A percentile compares a stretch with the other conserved stretches of the same genome.
Conservation (phyloP, 2,888 invertebrate genomes). For the Dromius quadrimaculatus region DNA sequence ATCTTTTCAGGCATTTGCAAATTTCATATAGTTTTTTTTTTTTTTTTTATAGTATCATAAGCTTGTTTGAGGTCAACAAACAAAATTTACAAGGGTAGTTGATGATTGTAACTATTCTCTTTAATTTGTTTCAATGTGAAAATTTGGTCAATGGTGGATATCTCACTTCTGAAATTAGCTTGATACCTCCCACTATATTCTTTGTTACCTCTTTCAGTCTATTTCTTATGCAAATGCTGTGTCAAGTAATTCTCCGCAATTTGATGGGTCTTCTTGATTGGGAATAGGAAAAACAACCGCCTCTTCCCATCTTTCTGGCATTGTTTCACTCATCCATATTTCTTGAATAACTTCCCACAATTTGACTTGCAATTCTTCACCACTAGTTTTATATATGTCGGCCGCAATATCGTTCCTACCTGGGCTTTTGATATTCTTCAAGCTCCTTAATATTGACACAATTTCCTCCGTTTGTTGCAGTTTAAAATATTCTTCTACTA, state of each 20-base stretch:
- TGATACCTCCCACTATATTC: too few relatives aligned
- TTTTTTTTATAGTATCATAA: slow-evolving; percentile 25
- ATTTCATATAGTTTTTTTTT: slow-evolving; percentile 28
- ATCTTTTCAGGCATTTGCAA: not conserved
- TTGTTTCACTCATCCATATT: not conserved
- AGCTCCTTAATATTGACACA: too few relatives aligned
- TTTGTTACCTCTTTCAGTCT: not conserved
- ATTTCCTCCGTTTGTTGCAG: too few relatives aligned
- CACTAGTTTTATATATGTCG: slow-evolving; percentile 8
- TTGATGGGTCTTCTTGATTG: not conserved
- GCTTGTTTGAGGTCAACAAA: not conserved
- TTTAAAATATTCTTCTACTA: too few relatives aligned
- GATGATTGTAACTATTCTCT: too few relatives aligned
- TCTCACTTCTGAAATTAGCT: too few relatives aligned
- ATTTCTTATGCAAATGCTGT: not conserved
- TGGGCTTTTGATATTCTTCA: slow-evolving; percentile 8
- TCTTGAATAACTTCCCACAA: not conserved
- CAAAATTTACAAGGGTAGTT: too few relatives aligned
- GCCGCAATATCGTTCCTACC: not conserved
- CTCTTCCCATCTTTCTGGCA: not conserved
- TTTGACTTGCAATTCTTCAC: not conserved
- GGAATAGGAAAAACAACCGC: too few relatives aligned
- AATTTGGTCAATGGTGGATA: too few relatives aligned
- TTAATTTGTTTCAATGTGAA: too few relatives aligned
- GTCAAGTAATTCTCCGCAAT: not conserved